Percentiles rank a stretch among this genome's conserved stretches.
These are phyloP conservation scores for Leptinotarsa undecemlineata DNA, from an alignment of 1,140 invertebrate genomes.

Conservation along the genomic window DNA sequence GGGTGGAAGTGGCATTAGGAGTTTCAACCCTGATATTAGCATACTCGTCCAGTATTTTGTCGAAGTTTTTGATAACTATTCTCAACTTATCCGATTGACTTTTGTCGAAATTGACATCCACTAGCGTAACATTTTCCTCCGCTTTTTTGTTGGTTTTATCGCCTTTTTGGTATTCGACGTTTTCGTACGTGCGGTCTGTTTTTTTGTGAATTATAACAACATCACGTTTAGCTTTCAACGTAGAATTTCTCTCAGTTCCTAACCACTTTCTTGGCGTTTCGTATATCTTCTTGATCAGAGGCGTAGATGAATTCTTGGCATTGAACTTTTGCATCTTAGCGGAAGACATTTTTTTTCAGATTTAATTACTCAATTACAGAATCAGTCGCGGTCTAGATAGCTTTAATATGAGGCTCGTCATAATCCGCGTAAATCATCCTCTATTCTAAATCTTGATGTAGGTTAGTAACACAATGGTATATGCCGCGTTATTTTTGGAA, in stretches of 20 bases:
- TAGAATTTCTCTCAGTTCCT: slow-evolving; percentile 27
- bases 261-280: slow-evolving; percentile 41
- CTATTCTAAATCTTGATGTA: slow-evolving; percentile 17
- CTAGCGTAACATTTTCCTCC: slow-evolving; percentile 1
- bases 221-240: slow-evolving; percentile 31
- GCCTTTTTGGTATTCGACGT: slow-evolving; percentile 52
- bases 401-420: neutral
- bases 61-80: slow-evolving; percentile 66
- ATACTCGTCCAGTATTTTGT: slow-evolving; percentile 63
- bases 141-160: neutral
- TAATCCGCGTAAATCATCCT: neutral
- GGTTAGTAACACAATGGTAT: slow-evolving; percentile 16
- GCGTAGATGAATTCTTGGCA: slow-evolving; percentile 25
- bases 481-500: slow-evolving; percentile 6
- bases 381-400: slow-evolving; percentile 7
- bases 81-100: slow-evolving; percentile 60
- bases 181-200: slow-evolving; percentile 54
- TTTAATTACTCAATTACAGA: neutral
- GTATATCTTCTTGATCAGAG: slow-evolving; percentile 43
- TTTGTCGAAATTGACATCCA: slow-evolving; percentile 44
- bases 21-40: slow-evolving; percentile 24
- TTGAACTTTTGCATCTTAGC: slow-evolving; percentile 35
- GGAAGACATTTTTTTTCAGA: slow-evolving; percentile 31
- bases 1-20: slow-evolving; percentile 10
- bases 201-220: slow-evolving; percentile 27